These are phyloP conservation scores for Eilema depressum DNA, from an alignment of 2,888 invertebrate species.

Conservation along the genomic window DNA sequence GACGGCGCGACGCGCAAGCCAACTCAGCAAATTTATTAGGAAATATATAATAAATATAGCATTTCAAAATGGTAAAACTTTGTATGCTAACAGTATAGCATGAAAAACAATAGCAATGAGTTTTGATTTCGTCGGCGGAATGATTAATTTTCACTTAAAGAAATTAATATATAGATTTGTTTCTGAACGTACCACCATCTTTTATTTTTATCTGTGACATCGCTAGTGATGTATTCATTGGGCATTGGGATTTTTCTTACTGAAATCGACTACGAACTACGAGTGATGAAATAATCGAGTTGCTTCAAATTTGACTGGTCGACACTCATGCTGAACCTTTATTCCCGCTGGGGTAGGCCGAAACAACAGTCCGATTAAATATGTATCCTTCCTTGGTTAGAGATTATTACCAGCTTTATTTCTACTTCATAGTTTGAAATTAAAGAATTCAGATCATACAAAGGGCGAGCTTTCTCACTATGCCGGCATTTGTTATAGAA, in stretches of 20 bases:
- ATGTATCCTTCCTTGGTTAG: too few relatives aligned
- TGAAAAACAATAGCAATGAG: constrained; percentile 2
- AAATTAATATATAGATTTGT: constrained; percentile 18
- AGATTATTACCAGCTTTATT: too few relatives aligned
- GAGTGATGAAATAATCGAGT: neutral
- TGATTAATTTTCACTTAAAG: neutral
- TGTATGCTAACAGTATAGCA: constrained; percentile 11
- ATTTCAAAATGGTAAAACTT: constrained; percentile 6
- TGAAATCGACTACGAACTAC: neutral
- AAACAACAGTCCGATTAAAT: too few relatives aligned
- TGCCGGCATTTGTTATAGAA: too few relatives aligned
- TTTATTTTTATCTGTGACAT: neutral
- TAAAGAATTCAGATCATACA: too few relatives aligned
- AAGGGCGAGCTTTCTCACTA: too few relatives aligned
- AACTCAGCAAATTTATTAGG: constrained; percentile 77
- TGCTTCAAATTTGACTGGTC: too few relatives aligned
- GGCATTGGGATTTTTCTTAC: too few relatives aligned
- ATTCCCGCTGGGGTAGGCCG: too few relatives aligned
- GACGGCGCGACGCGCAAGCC: constrained; percentile 78
- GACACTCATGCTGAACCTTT: too few relatives aligned
- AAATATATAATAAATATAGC: constrained; percentile 25
- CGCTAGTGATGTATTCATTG: neutral
- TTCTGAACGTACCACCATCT: constrained; percentile 36
- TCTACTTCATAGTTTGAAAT: too few relatives aligned
- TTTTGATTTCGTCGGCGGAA: constrained; percentile 6